Conservation (phyloP, 2,888 invertebrate genomes). For the Cordilura impudica region DNA sequence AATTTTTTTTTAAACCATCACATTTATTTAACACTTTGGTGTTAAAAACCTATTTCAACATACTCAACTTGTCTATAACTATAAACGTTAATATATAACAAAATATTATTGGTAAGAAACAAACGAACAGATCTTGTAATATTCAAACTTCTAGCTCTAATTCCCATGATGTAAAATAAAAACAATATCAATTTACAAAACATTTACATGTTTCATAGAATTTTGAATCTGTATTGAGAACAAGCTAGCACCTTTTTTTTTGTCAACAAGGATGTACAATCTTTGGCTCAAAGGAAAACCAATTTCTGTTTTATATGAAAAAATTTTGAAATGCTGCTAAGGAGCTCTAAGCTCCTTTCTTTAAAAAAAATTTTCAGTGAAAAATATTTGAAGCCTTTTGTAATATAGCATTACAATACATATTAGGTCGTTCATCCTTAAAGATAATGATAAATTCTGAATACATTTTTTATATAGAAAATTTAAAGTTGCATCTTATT, state of each 20-base stretch:
- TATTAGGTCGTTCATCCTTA: too few relatives aligned
- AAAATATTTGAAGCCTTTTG: too few relatives aligned
- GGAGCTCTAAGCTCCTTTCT: too few relatives aligned
- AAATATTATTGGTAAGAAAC: slow-evolving; percentile 37
- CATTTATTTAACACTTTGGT: slow-evolving; percentile 49
- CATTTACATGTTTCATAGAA: not conserved
- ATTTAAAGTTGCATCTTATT: too few relatives aligned
- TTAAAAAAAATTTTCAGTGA: too few relatives aligned
- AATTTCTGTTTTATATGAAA: too few relatives aligned
- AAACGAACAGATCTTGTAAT: slow-evolving; percentile 36
- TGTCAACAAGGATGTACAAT: not conserved
- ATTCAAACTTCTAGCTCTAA: slow-evolving; percentile 52
- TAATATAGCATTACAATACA: too few relatives aligned
- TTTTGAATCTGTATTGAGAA: not conserved
- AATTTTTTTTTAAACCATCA: not conserved
- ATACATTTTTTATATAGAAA: too few relatives aligned
- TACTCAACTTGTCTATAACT: slow-evolving; percentile 16
- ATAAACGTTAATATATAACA: slow-evolving; percentile 15
- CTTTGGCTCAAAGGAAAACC: not conserved
- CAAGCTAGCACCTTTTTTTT: slow-evolving; percentile 1
- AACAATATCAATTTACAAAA: not conserved
- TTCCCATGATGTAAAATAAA: slow-evolving; percentile 48
- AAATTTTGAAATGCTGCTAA: too few relatives aligned
- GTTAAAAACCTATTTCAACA: slow-evolving; percentile 61
- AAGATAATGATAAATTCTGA: too few relatives aligned